These are phyloP conservation scores for Orchestia grillus DNA, from an alignment of 1,140 invertebrate genomes.

Conservation along the genomic window DNA sequence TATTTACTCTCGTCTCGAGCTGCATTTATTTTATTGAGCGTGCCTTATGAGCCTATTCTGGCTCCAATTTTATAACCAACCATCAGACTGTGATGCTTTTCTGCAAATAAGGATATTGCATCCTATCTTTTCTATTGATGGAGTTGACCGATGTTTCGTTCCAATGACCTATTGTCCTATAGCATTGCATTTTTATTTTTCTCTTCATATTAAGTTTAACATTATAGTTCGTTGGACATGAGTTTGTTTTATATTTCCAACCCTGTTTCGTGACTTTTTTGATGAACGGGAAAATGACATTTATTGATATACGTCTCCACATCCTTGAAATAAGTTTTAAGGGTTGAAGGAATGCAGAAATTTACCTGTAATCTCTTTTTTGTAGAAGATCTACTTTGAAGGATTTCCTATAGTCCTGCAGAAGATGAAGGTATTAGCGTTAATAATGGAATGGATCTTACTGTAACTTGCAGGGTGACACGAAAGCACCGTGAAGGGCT, in stretches of 20 bases:
- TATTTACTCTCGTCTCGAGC: too few relatives aligned
- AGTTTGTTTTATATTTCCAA: not conserved
- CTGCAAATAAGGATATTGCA: not conserved
- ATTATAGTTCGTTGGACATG: not conserved
- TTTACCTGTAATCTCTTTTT: not conserved
- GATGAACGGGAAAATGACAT: not conserved
- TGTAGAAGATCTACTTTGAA: not conserved
- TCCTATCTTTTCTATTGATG: not conserved
- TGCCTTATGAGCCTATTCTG: not conserved
- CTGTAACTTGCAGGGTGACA: constrained; percentile 78
- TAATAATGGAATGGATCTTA: not conserved
- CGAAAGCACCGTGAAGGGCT: constrained; percentile 90
- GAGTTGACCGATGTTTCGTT: not conserved
- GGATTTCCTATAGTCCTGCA: not conserved
- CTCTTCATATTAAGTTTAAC: too few relatives aligned
- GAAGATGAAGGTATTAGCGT: not conserved
- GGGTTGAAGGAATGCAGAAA: not conserved
- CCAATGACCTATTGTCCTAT: not conserved
- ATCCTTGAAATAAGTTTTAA: not conserved
- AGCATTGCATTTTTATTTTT: not conserved
- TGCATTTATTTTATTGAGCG: too few relatives aligned
- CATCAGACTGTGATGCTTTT: not conserved
- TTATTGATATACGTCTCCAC: not conserved
- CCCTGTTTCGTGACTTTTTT: not conserved
- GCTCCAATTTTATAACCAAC: not conserved